Evolutionary conservation across 1,140 invertebrate species (phyloP).

Genomic region (Drosophila tristis): DNA sequence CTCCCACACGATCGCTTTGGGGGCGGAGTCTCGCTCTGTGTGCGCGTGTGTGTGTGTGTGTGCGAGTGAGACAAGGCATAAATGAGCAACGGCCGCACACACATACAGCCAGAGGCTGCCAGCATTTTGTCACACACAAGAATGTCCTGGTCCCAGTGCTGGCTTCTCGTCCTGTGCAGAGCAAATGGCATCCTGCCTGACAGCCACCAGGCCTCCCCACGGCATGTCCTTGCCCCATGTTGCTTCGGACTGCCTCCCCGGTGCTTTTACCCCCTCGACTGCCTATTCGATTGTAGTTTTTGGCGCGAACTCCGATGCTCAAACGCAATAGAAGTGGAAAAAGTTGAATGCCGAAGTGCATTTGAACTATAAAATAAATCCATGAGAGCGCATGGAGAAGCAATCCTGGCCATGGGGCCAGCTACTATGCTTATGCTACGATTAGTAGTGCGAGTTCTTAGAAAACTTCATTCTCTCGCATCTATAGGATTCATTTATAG

Average conservation of each 20-base stretch:
- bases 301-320: slow-evolving; percentile 63
- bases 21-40: slow-evolving; percentile 53
- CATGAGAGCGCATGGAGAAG: too few relatives aligned
- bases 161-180: background rate
- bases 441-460: too few relatives aligned
- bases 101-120: background rate
- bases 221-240: slow-evolving; percentile 22
- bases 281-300: slow-evolving; percentile 32
- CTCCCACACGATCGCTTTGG: slow-evolving; percentile 68
- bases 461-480: too few relatives aligned
- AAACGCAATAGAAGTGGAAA: slow-evolving; percentile 16
- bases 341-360: background rate
- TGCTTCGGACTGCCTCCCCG: background rate
- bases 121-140: slow-evolving; percentile 17
- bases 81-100: slow-evolving; percentile 2
- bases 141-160: too few relatives aligned
- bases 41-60: slow-evolving; percentile 17
- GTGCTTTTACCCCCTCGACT: slow-evolving; percentile 9
- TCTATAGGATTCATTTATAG: too few relatives aligned
- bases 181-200: slow-evolving; percentile 7
- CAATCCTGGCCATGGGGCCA: too few relatives aligned
- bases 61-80: slow-evolving; percentile 42
- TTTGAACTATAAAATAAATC: too few relatives aligned
- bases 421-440: too few relatives aligned
- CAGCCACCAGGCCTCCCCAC: background rate